phyloP scores from a whole-genome alignment of 2,113 vertebrate species.

The Acinonyx jubatus region DNA sequence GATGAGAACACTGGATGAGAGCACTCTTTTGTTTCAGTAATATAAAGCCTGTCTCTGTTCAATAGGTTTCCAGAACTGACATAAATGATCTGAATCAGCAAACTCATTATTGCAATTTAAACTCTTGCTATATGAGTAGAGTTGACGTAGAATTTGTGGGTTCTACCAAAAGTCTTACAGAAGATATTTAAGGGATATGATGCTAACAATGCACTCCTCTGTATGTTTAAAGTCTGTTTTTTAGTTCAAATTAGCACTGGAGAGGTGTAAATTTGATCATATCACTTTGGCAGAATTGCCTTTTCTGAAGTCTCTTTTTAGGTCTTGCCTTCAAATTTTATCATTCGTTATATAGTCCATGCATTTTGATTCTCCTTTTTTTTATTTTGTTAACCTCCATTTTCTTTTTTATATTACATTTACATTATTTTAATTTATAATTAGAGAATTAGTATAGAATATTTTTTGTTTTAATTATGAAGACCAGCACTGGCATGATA shows the following conservation, averaged over 20 bases:
- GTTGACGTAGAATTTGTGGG: neutral
- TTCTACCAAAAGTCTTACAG: neutral
- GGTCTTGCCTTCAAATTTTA: conserved; percentile 10
- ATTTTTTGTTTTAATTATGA: neutral
- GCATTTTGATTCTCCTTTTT: neutral
- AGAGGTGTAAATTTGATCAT: neutral
- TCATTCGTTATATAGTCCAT: neutral
- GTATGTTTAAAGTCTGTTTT: neutral
- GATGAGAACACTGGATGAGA: neutral
- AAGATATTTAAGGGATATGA: conserved; percentile 1
- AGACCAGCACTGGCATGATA: neutral
- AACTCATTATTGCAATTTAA: conserved; percentile 13
- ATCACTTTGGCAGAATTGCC: neutral
- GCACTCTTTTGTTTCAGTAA: conserved; percentile 9
- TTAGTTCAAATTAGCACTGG: neutral
- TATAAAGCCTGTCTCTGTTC: neutral
- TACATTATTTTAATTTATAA: neutral
- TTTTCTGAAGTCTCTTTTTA: conserved; percentile 7
- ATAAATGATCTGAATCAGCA: conserved; percentile 22
- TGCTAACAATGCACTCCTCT: neutral
- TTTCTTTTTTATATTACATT: neutral
- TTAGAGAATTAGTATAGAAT: neutral
- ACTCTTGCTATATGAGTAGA: neutral
- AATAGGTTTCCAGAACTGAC: neutral
- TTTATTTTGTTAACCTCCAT: neutral